A percentile compares a stretch with the other conserved stretches of the same genome.
Conservation (phyloP, 2,797 vertebrate genomes). For the Lophura swinhoii region DNA sequence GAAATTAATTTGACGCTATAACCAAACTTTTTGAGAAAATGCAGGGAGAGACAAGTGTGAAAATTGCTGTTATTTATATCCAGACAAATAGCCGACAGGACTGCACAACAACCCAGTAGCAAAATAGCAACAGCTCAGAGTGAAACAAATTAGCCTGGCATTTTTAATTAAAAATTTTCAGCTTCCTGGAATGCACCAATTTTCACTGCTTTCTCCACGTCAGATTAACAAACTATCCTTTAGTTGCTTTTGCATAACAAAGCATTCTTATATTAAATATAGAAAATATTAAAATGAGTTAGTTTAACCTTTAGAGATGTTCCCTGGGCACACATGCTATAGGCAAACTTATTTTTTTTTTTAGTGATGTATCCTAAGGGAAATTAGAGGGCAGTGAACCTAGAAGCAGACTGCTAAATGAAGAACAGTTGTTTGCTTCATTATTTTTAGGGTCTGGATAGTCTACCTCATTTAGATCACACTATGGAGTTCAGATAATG, state of each 20-base stretch:
- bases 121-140: conserved; percentile 71
- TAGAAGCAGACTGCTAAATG: not conserved
- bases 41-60: conserved; percentile 79
- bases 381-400: conserved; percentile 9
- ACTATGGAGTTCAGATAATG: not conserved
- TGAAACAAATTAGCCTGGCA: conserved; percentile 83
- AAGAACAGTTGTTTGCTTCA: not conserved
- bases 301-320: conserved; percentile 25
- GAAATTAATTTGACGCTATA: conserved; percentile 69
- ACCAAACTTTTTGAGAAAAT: conserved; percentile 74
- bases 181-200: conserved; percentile 68
- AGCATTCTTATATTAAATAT: conserved; percentile 31
- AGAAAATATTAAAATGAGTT: conserved; percentile 16
- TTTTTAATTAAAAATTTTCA: conserved; percentile 81
- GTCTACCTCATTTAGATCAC: not conserved
- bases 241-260: conserved; percentile 40
- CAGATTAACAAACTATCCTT: conserved; percentile 26
- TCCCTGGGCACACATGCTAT: not conserved
- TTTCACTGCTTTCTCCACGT: conserved; percentile 10
- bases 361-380: not conserved
- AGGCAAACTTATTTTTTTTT: not conserved
- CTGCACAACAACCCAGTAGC: conserved; percentile 77
- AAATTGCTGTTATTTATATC: conserved; percentile 85
- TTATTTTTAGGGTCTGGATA: not conserved
- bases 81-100: conserved; percentile 78